Base-by-base conservation (phyloP, 2,113 vertebrate genomes). In the Bubo blakistoni region DNA sequence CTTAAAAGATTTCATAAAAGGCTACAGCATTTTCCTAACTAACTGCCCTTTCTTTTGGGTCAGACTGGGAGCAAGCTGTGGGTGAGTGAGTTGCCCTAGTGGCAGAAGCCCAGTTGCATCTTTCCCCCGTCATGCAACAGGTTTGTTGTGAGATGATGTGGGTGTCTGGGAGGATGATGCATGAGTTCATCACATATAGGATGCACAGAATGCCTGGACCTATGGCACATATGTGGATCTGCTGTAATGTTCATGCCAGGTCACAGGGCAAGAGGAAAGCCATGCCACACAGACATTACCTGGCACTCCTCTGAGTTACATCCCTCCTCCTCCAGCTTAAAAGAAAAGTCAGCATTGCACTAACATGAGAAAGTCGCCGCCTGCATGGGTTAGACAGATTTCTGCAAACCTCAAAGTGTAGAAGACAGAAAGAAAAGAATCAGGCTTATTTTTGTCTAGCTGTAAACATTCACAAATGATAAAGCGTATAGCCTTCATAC, bases 141-240 rank as follows among this genome's bases (percentile, higher is more conserved):
- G 1, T 89, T n/a, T 52, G 17, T 46, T 49, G 49, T 51, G 78
- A 62, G 81, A 12, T 3, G 22, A 8, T 16, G 29, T 12, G 11
- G 30, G 26, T 52, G 47, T 30, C 30, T 73, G 66, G 42, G 42
- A 88, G 15, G 81, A 6, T 20, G 51, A 78, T 13, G 65, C 3
- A 6, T 0, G 4, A 74, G 7, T 29, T 47, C 34, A 11, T 32
- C 30, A 16, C 2, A 11, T 27, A 3, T 0, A 73, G 40, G 40
- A 13, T 46, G 42, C 8, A 5, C 11, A 63, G 47, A 88, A 69
- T 9, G 30, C 4, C 51, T 32, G 32, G 24, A n/a, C 46, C 36
- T 20, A 1, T 29, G n/a, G n/a, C 58, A 34, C 6, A 0, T 2
- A 3, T 2, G n/a, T 44, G 24, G 11, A 29, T 66, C 25, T 70